phyloP scores from a whole-genome alignment of 1,140 invertebrate species.

The Atta colombica region DNA sequence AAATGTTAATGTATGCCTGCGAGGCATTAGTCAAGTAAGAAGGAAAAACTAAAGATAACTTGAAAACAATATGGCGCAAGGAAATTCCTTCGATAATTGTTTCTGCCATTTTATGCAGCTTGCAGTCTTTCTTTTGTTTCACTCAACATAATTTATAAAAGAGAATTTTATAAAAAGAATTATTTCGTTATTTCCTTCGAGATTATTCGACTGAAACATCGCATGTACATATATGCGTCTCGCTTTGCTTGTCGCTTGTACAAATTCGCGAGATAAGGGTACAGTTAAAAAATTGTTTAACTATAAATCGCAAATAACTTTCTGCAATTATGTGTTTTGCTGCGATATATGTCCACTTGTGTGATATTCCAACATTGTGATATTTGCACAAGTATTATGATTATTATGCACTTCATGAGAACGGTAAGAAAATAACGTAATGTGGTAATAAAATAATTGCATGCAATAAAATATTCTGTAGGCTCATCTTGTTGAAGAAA shows the following conservation, averaged over 20 bases:
- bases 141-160: conserved; percentile 13
- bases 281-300: conserved; percentile 66
- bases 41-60: conserved; percentile 37
- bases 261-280: conserved; percentile 62
- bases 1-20: conserved; percentile 43
- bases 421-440: neutral
- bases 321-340: conserved; percentile 1
- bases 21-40: conserved; percentile 17
- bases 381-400: conserved; percentile 27
- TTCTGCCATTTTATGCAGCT: neutral
- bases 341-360: neutral
- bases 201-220: conserved; percentile 63
- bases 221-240: conserved; percentile 17
- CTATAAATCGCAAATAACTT: conserved; percentile 38
- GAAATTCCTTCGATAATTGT: conserved; percentile 59
- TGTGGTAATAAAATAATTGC: neutral
- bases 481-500: neutral
- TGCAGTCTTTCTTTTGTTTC: conserved; percentile 54
- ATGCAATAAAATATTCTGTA: neutral
- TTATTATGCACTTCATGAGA: neutral
- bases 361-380: neutral
- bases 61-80: conserved; percentile 31
- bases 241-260: conserved; percentile 44
- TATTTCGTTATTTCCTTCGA: conserved; percentile 38
- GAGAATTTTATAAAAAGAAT: conserved; percentile 42